phyloP scores from a whole-genome alignment of 2,113 vertebrate genomes.

The Onychostoma macrolepis region DNA sequence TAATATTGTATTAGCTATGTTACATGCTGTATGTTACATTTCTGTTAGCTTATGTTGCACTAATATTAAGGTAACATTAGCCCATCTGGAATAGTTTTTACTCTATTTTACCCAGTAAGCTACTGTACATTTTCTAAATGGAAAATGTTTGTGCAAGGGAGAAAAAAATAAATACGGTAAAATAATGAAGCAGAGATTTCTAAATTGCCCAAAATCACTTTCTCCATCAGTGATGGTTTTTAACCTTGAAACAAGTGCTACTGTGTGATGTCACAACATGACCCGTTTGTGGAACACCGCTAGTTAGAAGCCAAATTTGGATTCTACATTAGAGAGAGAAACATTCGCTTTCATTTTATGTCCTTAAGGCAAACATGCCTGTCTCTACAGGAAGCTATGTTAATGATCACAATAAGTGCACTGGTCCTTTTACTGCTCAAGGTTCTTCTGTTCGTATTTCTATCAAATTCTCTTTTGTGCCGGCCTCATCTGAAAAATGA shows the following conservation, averaged over 20 bases:
- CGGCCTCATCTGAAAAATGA: background rate
- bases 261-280: background rate
- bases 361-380: background rate
- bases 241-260: background rate
- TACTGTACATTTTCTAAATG: background rate
- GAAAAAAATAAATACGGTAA: background rate
- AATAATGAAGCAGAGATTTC: background rate
- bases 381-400: background rate
- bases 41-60: too few relatives aligned
- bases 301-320: background rate
- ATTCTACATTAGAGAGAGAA: background rate
- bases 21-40: too few relatives aligned
- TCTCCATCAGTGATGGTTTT: background rate
- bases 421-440: conserved; percentile 23
- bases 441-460: conserved; percentile 33
- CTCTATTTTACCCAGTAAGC: background rate
- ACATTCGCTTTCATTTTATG: background rate
- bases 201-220: background rate
- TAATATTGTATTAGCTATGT: too few relatives aligned
- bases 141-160: background rate
- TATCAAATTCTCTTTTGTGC: conserved; percentile 19
- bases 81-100: background rate
- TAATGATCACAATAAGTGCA: background rate
- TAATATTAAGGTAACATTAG: background rate
- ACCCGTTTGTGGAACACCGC: background rate